Base-by-base conservation (phyloP, 2,888 invertebrate genomes). In the Diachrysia chrysitis region DNA sequence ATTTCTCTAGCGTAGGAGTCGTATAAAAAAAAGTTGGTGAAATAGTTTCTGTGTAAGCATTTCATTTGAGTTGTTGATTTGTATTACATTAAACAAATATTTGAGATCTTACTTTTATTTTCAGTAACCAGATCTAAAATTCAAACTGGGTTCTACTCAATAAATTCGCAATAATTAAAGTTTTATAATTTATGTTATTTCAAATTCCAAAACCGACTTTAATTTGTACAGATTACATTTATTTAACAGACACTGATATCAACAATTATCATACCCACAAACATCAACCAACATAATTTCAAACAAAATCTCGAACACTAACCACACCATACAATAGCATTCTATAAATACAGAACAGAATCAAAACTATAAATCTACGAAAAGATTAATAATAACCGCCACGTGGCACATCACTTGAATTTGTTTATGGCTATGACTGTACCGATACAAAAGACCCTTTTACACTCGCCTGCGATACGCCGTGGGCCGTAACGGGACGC, bases 311-410 rank as follows among this genome's bases (percentile, higher is more conserved):
- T 46, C 32, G 16, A 17, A 48, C 53, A 17, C 17, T 53, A 54
- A 10, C 23, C 23, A 12, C 35, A 55, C 35, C 5, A 23, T 29
- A 55, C 60, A 77, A 73, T 60, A 35, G n/a, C 53, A 58, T 53
- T 0, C 19, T 19, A 32, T 32, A 61, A 61, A 75, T 56, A 53
- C 46, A 16, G 37, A 10, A 69, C 48, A 58, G 62, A 78, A 68
- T 66, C 56, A 69, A 69, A 78, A 71, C 72, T 58, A 59, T 68
- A 73, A 73, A 76, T 71, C 74, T 71, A 75, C 71, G 75, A 73
- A 79, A 76, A 71, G 53, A 66, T 68, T 37, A 72, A 67, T 73
- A 68, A 71, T 64, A 71, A 58, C 58, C 37, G 57, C 68, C 83
- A 83, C 77, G 78, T 75, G 73, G 73, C 53, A 63, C 66, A 69